Base-by-base conservation (phyloP, 2,797 vertebrate species). In the Cryptoprocta ferox region DNA sequence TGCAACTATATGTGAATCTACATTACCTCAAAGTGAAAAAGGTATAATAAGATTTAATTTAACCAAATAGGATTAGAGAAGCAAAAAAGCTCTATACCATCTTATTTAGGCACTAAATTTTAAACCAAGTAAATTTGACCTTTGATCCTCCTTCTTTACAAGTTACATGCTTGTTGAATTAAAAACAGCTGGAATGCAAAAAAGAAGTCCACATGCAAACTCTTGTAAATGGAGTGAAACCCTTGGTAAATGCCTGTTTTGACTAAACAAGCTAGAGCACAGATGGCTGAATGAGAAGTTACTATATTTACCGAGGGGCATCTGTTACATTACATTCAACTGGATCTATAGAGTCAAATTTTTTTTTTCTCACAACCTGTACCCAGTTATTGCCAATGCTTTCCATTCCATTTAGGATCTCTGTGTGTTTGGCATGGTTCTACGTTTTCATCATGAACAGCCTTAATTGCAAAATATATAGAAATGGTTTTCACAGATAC, bases 281-380 rank as follows among this genome's bases (percentile, higher is more conserved):
- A 97, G 94, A 95, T 86, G 95, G 91, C 9, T 71, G 80, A 82
- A 86, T 56, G 75, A 85, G 68, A 95, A 88, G 63, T n/a, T 78
- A 21, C 78, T 89, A 24, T 82, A 32, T 81, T 92, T 86, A 61
- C 76, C 76, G 42, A 76, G 61, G 32, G 18, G 7, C 66, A 89
- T 89, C 83, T 94, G 86, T 84, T 94, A 70, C 28, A 50, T 45
- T 91, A 82, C 11, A 45, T 78, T 90, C 79, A 82, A 73, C 2
- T 75, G 35, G 19, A 61, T 73, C 32, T 63, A 61, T 2, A 66
- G 14, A 94, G 56, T 32, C 15, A 39, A 45, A 61, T 50, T 28
- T 84, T 85, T 84, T 85, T 84, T 11, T 82, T 35, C 53, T 89
- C 30, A 11, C 56, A 75, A 21, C 75, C 66, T 87, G 39, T 35